A percentile compares a stretch with the other conserved stretches of the same genome.
Evolutionary conservation across 2,113 vertebrate genomes (phyloP).

Genomic region (Sciurus niger): DNA sequence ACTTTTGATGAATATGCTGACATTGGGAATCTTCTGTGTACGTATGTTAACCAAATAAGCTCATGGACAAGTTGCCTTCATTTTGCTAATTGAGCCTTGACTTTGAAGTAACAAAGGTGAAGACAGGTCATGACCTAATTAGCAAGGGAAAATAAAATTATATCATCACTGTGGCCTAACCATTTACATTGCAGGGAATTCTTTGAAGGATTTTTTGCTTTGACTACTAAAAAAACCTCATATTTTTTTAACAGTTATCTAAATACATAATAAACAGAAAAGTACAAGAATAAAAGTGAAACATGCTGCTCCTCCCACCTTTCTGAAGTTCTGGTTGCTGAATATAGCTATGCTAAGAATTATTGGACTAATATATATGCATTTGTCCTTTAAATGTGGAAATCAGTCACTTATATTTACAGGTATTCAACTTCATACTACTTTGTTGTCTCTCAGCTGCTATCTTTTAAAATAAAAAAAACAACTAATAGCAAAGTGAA

Average conservation of each 20-base stretch:
- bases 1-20: neutral
- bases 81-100: slow-evolving; percentile 64
- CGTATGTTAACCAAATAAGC: slow-evolving; percentile 34
- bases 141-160: neutral
- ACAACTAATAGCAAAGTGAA: neutral
- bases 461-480: slow-evolving; percentile 15
- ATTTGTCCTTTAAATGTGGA: neutral
- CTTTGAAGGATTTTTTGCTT: neutral
- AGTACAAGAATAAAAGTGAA: neutral
- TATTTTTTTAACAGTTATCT: neutral
- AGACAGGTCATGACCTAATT: neutral
- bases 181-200: neutral
- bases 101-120: neutral
- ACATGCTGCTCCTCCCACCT: neutral
- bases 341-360: neutral
- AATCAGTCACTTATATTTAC: neutral
- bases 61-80: slow-evolving; percentile 12
- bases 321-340: neutral
- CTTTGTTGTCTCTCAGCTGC: neutral
- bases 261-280: neutral
- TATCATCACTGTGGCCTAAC: neutral
- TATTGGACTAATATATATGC: neutral
- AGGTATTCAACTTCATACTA: neutral
- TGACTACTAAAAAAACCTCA: neutral
- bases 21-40: neutral